These are phyloP conservation scores for Epistrophe grossulariae DNA, from an alignment of 2,888 invertebrate genomes.

Conservation along the genomic window DNA sequence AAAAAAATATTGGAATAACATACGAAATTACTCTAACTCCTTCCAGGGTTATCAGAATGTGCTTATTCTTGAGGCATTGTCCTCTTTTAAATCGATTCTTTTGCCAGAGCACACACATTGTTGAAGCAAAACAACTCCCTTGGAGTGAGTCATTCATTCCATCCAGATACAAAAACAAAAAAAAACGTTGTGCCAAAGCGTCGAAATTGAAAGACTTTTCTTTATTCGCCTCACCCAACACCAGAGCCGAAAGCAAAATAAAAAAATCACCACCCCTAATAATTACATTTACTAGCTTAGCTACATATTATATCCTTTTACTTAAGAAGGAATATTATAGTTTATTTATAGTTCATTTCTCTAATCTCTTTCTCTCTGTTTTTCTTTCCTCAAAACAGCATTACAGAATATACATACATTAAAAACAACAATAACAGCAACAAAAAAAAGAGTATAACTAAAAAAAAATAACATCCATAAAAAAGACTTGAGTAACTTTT, in stretches of 20 bases:
- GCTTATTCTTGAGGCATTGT: conserved; percentile 2
- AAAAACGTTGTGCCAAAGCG: conserved; percentile 18
- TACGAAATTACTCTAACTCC: neutral
- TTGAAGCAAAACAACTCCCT: conserved; percentile 6
- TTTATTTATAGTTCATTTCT: conserved; percentile 39
- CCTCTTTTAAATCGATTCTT: conserved; percentile 41
- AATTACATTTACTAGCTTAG: too few relatives aligned
- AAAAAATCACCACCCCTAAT: conserved; percentile 10
- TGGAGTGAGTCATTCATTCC: conserved; percentile 53
- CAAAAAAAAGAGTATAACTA: conserved; percentile 35
- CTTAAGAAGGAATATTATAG: neutral
- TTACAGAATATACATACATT: conserved; percentile 41
- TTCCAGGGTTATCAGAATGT: neutral
- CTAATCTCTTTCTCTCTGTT: conserved; percentile 31
- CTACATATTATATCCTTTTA: neutral
- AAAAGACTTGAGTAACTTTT: conserved; percentile 44
- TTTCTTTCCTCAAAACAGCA: conserved; percentile 37
- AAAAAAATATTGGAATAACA: neutral
- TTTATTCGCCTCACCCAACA: conserved; percentile 16
- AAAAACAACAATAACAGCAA: conserved; percentile 36
- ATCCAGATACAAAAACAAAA: neutral
- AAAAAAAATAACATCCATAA: conserved; percentile 46
- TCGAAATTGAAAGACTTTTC: conserved; percentile 15
- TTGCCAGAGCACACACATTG: conserved; percentile 2
- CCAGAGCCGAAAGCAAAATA: neutral